A percentile compares a stretch with the other conserved stretches of the same genome.
Evolutionary conservation across 1,140 invertebrate species (phyloP).

Genomic region (Oppia nitens): DNA sequence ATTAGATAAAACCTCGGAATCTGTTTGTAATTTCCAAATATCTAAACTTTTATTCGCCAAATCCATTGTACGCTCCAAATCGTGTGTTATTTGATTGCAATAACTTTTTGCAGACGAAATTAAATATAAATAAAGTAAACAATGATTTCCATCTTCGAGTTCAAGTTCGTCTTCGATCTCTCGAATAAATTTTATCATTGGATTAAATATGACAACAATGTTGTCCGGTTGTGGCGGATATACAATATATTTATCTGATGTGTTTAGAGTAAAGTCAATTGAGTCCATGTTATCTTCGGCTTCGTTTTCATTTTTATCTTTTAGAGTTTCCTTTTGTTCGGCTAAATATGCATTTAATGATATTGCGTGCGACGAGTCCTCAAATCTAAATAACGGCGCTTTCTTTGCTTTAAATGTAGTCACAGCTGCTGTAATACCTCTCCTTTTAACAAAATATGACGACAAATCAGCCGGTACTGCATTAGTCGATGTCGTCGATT

Average conservation of each 20-base stretch:
- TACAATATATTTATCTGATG: constrained; percentile 21
- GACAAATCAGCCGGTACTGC: neutral
- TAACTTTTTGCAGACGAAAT: constrained; percentile 52
- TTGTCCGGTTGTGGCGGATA: constrained; percentile 11
- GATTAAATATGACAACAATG: constrained; percentile 43
- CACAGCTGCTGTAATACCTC: neutral
- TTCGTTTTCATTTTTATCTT: constrained; percentile 16
- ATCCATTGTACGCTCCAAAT: constrained; percentile 31
- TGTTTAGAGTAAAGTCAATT: constrained; percentile 14
- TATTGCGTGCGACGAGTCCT: constrained; percentile 54
- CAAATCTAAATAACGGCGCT: constrained; percentile 53
- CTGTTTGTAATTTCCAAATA: constrained; percentile 48
- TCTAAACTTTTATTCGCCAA: constrained; percentile 50
- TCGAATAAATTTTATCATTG: constrained; percentile 51
- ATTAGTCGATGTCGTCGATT: neutral
- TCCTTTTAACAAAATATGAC: constrained; percentile 2
- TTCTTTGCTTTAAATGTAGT: constrained; percentile 28
- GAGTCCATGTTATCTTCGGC: constrained; percentile 10
- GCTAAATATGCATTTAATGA: constrained; percentile 46
- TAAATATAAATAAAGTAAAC: constrained; percentile 52
- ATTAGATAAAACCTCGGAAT: constrained; percentile 42
- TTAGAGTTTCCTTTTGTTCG: constrained; percentile 29
- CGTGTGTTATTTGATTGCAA: constrained; percentile 29
- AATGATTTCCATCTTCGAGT: constrained; percentile 39
- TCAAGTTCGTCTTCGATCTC: constrained; percentile 52